Percentiles rank a stretch among this genome's conserved stretches.
phyloP scores from a whole-genome alignment of 2,888 invertebrate species.

The Cephonodes hylas region DNA sequence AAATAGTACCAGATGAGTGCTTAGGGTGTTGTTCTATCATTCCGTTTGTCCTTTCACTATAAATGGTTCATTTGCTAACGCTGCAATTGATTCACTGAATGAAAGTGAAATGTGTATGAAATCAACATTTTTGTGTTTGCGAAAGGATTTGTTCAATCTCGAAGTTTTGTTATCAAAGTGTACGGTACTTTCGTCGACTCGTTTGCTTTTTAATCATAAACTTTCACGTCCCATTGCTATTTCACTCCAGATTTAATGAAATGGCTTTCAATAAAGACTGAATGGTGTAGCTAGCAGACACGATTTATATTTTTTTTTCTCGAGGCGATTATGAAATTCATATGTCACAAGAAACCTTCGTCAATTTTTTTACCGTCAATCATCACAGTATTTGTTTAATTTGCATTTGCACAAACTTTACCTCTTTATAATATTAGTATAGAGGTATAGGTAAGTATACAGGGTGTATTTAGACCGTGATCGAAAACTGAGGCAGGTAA shows the following conservation, averaged over 20 bases:
- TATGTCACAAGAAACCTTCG: too few species aligned
- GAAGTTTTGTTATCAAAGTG: slow-evolving; percentile 10
- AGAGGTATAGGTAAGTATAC: too few species aligned
- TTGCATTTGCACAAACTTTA: too few species aligned
- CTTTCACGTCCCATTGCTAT: background rate
- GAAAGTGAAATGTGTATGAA: slow-evolving; percentile 7
- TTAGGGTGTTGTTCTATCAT: slow-evolving; percentile 27
- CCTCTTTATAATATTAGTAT: too few species aligned
- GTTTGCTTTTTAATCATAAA: slow-evolving; percentile 5
- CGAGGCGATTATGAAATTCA: too few species aligned
- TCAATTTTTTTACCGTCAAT: too few species aligned
- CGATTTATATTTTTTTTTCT: too few species aligned
- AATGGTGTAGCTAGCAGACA: too few species aligned
- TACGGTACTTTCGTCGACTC: slow-evolving; percentile 11
- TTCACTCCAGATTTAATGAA: background rate
- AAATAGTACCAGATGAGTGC: slow-evolving; percentile 23
- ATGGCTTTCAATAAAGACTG: too few species aligned
- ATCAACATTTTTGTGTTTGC: slow-evolving; percentile 9
- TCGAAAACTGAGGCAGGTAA: too few species aligned
- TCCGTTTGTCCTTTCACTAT: slow-evolving; percentile 29
- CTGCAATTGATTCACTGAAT: background rate
- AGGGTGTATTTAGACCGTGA: too few species aligned
- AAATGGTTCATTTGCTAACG: slow-evolving; percentile 17
- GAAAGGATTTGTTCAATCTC: background rate
- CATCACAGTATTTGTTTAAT: too few species aligned